Base-by-base conservation (phyloP, 2,113 vertebrate genomes). In the Eurypyga helias region DNA sequence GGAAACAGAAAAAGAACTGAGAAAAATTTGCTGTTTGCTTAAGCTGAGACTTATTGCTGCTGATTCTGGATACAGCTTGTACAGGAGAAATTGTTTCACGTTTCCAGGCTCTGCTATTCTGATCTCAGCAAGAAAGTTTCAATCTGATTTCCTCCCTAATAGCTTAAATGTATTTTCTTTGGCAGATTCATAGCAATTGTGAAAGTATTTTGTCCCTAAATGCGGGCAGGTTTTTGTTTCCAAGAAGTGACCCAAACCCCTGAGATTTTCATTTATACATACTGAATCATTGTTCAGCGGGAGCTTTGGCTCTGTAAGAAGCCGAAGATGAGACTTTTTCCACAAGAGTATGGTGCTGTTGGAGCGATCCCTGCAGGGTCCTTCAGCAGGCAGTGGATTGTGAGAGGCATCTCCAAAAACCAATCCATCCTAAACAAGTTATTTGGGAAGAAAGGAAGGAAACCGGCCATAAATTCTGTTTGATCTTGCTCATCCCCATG, bases 31-130 rank as follows among this genome's bases (percentile, higher is more conserved):
- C 45, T 86, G 51, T 83, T 91, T 89, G 62, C 70, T 64, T 84
- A 60, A 96, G 90, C 78, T 65, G 76, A 75, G 94, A 71, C 71
- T 87, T 92, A 25, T 11, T 88, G 85, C 62, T 92, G 92, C 71
- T 89, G 94, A 36, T 61, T 93, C 79, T 78, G 93, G 70, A n/a
- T 34, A 14, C 14, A 45, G 69, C 76, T 91, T 31, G 3, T 65
- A 41, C 38, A 49, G 43, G 78, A 95, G 58, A 90, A 84, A 95
- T 75, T 55, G 41, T 28, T 93, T 75, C 24, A 19, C 2, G 9
- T 89, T 79, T 93, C 57, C 89, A 92, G n/a, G 71, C 64, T 90
- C 83, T 89, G 31, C 66, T 88, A 11, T 41, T 90, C 77, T 54
- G 21, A 91, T 73, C 75, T 91, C 81, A 75, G 48, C 49, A 57